phyloP scores from a whole-genome alignment of 2,797 vertebrate species.

The Chiloscyllium punctatum region DNA sequence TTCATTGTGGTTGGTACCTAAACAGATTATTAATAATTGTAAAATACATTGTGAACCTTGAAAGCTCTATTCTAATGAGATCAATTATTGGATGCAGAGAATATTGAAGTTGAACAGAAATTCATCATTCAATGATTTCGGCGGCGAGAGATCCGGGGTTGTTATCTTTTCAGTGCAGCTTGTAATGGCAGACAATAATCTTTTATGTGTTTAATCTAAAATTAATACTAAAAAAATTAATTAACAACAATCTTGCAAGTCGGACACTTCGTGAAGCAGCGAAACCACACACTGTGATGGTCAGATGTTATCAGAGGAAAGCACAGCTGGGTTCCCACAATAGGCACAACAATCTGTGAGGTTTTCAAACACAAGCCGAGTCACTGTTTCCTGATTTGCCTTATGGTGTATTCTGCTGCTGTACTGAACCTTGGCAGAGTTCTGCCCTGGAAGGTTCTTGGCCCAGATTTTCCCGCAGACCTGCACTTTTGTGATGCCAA shows the following conservation, averaged over 20 bases:
- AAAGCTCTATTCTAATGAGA: background rate
- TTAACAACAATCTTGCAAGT: background rate
- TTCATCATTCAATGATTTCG: background rate
- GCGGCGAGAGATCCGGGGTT: background rate
- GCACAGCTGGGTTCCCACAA: background rate
- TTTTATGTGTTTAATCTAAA: background rate
- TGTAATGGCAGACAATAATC: conserved; percentile 25
- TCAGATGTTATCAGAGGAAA: background rate
- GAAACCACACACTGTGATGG: background rate
- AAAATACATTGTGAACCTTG: background rate
- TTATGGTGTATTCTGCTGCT: background rate
- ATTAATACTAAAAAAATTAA: conserved; percentile 15
- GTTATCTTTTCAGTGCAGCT: conserved; percentile 29
- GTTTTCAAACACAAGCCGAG: background rate
- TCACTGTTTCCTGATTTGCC: background rate
- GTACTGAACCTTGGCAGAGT: background rate
- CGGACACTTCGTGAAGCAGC: background rate
- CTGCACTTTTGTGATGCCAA: background rate
- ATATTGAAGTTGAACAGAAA: background rate
- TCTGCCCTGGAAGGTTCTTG: background rate
- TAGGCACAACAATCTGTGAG: conserved; percentile 13
- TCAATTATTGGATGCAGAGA: conserved; percentile 23
- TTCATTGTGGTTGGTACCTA: background rate
- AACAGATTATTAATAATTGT: conserved; percentile 15
- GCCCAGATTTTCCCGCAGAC: background rate